Percentiles rank a stretch among this genome's conserved stretches.
phyloP scores from a whole-genome alignment of 2,113 vertebrate genomes.

The Pterophyllum scalare region DNA sequence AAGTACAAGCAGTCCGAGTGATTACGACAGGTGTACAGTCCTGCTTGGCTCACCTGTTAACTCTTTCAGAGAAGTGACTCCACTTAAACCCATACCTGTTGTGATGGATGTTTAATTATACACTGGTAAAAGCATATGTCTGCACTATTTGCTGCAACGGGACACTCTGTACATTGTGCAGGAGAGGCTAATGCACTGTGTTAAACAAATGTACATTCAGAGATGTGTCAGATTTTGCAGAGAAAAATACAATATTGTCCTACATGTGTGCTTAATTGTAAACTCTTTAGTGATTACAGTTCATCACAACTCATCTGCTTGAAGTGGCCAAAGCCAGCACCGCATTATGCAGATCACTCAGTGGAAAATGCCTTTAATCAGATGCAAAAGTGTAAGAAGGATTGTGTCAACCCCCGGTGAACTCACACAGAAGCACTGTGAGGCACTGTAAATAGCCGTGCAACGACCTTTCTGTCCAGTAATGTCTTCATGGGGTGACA shows the following conservation, averaged over 20 bases:
- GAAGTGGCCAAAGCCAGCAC: background rate
- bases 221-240: background rate
- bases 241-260: background rate
- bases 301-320: background rate
- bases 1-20: conserved; percentile 44
- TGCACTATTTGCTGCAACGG: background rate
- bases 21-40: conserved; percentile 44
- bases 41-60: conserved; percentile 32
- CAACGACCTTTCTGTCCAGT: background rate
- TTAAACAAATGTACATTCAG: conserved; percentile 53
- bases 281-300: background rate
- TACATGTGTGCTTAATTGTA: background rate
- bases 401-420: background rate
- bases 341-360: background rate
- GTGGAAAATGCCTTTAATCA: background rate
- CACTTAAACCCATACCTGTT: conserved; percentile 2
- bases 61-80: conserved; percentile 3
- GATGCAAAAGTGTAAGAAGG: background rate
- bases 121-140: background rate
- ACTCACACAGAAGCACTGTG: background rate
- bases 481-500: background rate
- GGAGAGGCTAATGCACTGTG: conserved; percentile 23
- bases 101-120: conserved; percentile 36
- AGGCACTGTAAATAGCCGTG: background rate
- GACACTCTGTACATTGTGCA: conserved; percentile 11